Base-by-base conservation (phyloP, 2,888 invertebrate genomes). In the Cerceris ruficornis region DNA sequence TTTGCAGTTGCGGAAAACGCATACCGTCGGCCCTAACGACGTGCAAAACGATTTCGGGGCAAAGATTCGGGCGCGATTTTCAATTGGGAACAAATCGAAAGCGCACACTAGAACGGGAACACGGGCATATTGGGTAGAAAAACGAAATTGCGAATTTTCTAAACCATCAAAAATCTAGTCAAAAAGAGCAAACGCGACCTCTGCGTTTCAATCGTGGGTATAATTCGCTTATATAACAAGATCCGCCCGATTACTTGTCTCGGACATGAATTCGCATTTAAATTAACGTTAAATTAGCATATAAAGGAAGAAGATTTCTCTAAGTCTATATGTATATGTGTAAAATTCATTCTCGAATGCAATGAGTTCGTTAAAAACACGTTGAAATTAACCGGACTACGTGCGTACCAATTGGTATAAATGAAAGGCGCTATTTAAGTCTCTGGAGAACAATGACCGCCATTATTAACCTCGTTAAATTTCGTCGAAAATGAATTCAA, bases 131-230 rank as follows among this genome's bases (percentile, higher is more conserved):
- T 72, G 62, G 71, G 67, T 52, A 46, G 57, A 54, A 43, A 41
- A 72, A 28, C 4, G n/a, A 28, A 28, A 66, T 75, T 78, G 68
- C 14, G 42, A n/a, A 15, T 50, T 57, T 17, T 11, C 54, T 13
- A 60, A 17, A 8, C 13, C 43, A 69, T 42, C 8, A 49, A 43
- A 73, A 83, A 77, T 84, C 84, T 84, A 84, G 84, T 84, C 84
- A 84, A 83, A 81, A 81, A 57, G 14, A 50, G 42, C 46, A 11
- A 49, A 62, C 68, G 64, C 68, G 65, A 69, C 65, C 4, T 28
- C 28, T 60, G 64, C 54, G 69, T 59, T 60, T 43, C 55, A 50
- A 50, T 49, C 75, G 75, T 67, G 66, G 39, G 28, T 62, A 46
- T 28, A 28, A 28, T 78, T 72, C 71, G 68, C 52, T 54, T 64